A percentile compares a stretch with the other conserved stretches of the same genome.
phyloP scores from a whole-genome alignment of 2,113 vertebrate genomes.

The Sprattus sprattus region DNA sequence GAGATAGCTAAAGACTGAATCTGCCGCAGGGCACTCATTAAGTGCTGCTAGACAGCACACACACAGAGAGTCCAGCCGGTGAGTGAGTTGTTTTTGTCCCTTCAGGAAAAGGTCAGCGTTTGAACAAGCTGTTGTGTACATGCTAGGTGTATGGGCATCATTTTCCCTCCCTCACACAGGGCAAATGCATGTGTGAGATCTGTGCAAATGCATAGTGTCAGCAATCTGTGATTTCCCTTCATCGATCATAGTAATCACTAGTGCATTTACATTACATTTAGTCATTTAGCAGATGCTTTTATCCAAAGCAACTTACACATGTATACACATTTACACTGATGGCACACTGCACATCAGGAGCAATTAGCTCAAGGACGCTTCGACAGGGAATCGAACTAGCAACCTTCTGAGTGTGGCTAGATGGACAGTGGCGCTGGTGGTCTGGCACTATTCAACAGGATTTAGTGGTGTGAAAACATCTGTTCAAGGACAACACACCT shows the following conservation, averaged over 20 bases:
- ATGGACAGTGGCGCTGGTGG: too few relatives aligned
- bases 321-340: too few relatives aligned
- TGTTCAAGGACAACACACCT: neutral
- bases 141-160: neutral
- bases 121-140: neutral
- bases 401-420: too few relatives aligned
- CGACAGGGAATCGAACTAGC: too few relatives aligned
- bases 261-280: too few relatives aligned
- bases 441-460: neutral
- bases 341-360: too few relatives aligned
- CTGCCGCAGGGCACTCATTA: neutral
- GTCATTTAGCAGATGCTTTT: too few relatives aligned
- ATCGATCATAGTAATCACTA: too few relatives aligned
- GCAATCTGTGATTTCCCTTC: neutral
- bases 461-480: neutral
- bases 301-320: too few relatives aligned
- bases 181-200: neutral
- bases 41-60: too few relatives aligned
- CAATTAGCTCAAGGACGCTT: too few relatives aligned
- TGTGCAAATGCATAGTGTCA: neutral
- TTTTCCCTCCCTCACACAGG: neutral
- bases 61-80: neutral
- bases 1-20: neutral
- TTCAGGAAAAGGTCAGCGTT: conserved; percentile 10
- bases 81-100: conserved; percentile 6